Evolutionary conservation across 1,140 invertebrate genomes (phyloP).

Genomic region (Sycobia sp.): DNA sequence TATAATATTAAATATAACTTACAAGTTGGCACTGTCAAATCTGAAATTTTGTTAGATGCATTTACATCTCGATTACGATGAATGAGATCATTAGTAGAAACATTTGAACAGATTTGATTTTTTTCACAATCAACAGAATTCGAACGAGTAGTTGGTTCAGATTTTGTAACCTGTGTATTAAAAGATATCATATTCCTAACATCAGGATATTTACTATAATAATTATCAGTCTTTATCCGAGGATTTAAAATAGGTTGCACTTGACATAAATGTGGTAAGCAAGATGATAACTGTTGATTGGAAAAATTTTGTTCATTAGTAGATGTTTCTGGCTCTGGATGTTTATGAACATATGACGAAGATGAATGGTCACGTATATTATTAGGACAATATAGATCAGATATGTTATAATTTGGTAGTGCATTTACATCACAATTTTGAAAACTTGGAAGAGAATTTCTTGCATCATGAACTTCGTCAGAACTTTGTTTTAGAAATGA

Average conservation of each 20-base stretch:
- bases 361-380: conserved; percentile 24
- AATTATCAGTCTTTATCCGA: conserved; percentile 33
- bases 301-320: conserved; percentile 40
- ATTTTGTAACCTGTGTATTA: conserved; percentile 44
- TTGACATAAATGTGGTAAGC: conserved; percentile 36
- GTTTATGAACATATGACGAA: conserved; percentile 43
- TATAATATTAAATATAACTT: conserved; percentile 13
- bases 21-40: conserved; percentile 53
- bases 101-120: conserved; percentile 40
- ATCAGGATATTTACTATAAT: conserved; percentile 40
- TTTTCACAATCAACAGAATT: conserved; percentile 55
- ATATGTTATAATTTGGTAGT: too few species aligned
- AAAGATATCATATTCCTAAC: conserved; percentile 38
- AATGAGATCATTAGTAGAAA: conserved; percentile 41
- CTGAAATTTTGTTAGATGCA: conserved; percentile 36
- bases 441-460: conserved; percentile 38
- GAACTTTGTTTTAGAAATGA: conserved; percentile 46
- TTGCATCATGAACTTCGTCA: conserved; percentile 43
- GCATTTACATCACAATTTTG: conserved; percentile 44
- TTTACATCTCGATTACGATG: conserved; percentile 42
- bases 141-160: conserved; percentile 51
- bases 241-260: conserved; percentile 32
- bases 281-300: conserved; percentile 40
- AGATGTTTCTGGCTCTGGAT: conserved; percentile 42
- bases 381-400: conserved; percentile 37